Conservation (phyloP, 2,113 vertebrate genomes). For the Cathartes aura region DNA sequence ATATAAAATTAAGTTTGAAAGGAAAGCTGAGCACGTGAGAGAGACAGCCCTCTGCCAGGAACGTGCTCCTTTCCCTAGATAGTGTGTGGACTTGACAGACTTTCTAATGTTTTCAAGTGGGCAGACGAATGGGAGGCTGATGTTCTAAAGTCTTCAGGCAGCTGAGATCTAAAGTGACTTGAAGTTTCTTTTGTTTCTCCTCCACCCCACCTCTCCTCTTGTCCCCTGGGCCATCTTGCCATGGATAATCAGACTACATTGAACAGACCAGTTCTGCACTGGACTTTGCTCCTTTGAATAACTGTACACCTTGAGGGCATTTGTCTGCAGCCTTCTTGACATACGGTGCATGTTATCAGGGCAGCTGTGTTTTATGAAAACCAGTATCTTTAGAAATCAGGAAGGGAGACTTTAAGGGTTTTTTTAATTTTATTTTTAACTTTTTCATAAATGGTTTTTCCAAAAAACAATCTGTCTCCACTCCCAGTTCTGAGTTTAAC, state of each 20-base stretch:
- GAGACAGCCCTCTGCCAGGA: slow-evolving; percentile 64
- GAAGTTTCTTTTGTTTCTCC: slow-evolving; percentile 70
- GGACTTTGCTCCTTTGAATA: slow-evolving; percentile 73
- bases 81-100: slow-evolving; percentile 74
- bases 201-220: slow-evolving; percentile 16
- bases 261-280: slow-evolving; percentile 74
- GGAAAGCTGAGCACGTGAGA: slow-evolving; percentile 71
- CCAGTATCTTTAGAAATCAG: slow-evolving; percentile 64
- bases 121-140: slow-evolving; percentile 75
- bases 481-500: slow-evolving; percentile 13
- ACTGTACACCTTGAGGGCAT: slow-evolving; percentile 76
- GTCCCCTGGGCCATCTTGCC: slow-evolving; percentile 67
- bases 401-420: slow-evolving; percentile 68
- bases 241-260: slow-evolving; percentile 70
- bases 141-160: slow-evolving; percentile 77
- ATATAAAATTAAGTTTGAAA: slow-evolving; percentile 69
- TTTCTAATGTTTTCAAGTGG: slow-evolving; percentile 72
- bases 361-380: slow-evolving; percentile 71
- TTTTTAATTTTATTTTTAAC: slow-evolving; percentile 26
- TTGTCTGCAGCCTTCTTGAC: slow-evolving; percentile 60
- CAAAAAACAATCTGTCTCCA: slow-evolving; percentile 42
- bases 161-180: slow-evolving; percentile 83
- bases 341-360: neutral
- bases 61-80: slow-evolving; percentile 64
- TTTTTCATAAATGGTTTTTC: slow-evolving; percentile 47